Base-by-base conservation (phyloP, 2,888 invertebrate species). In the Rhagium mordax region DNA sequence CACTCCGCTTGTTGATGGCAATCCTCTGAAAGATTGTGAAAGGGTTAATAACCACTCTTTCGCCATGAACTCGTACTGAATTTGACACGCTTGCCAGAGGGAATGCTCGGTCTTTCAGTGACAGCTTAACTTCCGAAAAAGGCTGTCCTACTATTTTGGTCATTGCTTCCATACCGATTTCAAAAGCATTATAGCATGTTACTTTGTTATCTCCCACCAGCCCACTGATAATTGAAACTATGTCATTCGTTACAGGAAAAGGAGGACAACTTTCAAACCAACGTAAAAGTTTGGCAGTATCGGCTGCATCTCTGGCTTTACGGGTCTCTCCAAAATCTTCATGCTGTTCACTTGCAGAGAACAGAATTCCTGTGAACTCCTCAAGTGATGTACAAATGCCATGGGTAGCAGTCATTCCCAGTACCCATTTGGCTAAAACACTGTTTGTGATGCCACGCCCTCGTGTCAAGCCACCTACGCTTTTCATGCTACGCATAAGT, bases 371-470 rank as follows among this genome's bases (percentile, higher is more conserved):
- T 20, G 55, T 33, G 16, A 67, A 67, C 41, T 67, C 48, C 55
- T 67, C 67, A 41, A 66, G 15, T 10, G 49, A 64, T 64, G 64
- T 64, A 49, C 64, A 64, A 49, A 64, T 64, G 64, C 49, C 64
- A 49, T 48, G 48, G 64, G 64, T 49, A 49, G 21, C 49, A 48
- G 64, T 48, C 27, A 49, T 49, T 64, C 55, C 53, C 33, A 29
- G 41, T 33, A 55, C 41, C 55, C 66, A 66, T 33, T 66, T 66
- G 41, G 41, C 55, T 3, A 66, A 33, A 55, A 41, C 55, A 53
- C 41, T 55, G 55, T 64, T 49, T 49, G 64, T 64, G 49, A 64
- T 64, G 48, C 64, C 24, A 10, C 55, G 0, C n/a, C 55, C 66
- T 41, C 66, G 53, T 21, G 66, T 66, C 66, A 66, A 33, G 55